Evolutionary conservation across 2,888 invertebrate genomes (phyloP), one percentile per base, ranked within the genome.

Genomic region (Netelia melanura): DNA sequence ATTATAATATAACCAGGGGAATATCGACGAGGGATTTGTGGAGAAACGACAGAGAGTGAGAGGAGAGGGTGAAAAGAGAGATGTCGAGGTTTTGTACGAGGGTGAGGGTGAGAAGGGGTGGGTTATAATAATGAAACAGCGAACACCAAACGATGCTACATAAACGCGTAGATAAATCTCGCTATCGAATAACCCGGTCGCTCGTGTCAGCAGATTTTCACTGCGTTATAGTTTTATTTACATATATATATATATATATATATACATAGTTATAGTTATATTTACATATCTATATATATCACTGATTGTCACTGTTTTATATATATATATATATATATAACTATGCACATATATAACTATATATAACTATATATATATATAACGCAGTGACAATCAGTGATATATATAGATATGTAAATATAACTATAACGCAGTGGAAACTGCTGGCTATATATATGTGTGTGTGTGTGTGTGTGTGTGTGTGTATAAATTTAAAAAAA

Each of bases 131-230:
- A 81, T 84, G 84, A 81, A 74, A 77, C 72, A 54, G 75, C 48
- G 38, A 71, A 68, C 38, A 21, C 38, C 11, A 10, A 64, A 30
- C 62, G 58, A n/a, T 21, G 61, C 58, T 54, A 67, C 78, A 68
- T 68, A 83, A 83, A 80, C 78, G 78, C 78, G 75, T 78, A 81
- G 87, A 86, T 86, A 87, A 86, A 86, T 87, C 80, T 87, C 72
- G 77, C 65, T 85, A 85, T 86, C 80, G 84, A 83, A 83, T 87
- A 74, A 56, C 74, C 68, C 56, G 68, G 54, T 58, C 78, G 70
- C 61, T 21, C 78, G 82, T 83, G 85, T 87, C 87, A 87, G 87
- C 87, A 86, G 70, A 86, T 85, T 87, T 83, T 74, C 54, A 14
- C 56, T 54, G 5, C 44, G 56, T 56, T 52, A 64, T 38, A 21